These are phyloP conservation scores for Ptychobarbus kaznakovi DNA, from an alignment of 2,797 vertebrate species.

Conservation along the genomic window DNA sequence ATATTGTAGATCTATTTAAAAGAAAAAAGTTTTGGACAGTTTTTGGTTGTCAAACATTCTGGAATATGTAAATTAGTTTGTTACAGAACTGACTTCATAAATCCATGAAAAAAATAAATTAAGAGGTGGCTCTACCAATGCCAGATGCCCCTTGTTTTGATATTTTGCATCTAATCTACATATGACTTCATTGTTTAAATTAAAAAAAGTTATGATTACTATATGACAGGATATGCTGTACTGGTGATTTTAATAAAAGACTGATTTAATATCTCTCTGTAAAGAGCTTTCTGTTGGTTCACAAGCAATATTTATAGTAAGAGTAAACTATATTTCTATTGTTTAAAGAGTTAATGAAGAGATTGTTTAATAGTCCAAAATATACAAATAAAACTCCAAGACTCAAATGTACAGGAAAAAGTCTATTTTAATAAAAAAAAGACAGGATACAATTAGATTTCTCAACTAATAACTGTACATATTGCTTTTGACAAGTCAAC, in stretches of 20 bases:
- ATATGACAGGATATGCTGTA: neutral
- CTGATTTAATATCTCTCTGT: neutral
- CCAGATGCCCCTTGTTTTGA: neutral
- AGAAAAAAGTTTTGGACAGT: neutral
- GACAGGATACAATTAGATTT: constrained; percentile 21
- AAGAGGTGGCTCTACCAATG: neutral
- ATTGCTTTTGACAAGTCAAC: constrained; percentile 41
- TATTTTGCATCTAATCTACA: neutral
- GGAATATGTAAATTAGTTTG: neutral
- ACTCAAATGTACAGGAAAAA: neutral
- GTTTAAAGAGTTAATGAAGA: neutral
- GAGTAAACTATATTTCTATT: neutral
- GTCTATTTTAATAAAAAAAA: constrained; percentile 53
- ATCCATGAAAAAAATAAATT: neutral
- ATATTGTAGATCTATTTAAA: neutral
- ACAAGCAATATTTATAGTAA: neutral
- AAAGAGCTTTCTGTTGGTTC: neutral
- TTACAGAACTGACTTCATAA: neutral
- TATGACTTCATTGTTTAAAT: neutral
- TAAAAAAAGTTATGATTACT: neutral
- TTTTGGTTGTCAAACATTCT: neutral
- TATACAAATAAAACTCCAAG: neutral
- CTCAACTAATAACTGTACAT: constrained; percentile 50
- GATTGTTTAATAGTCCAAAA: neutral
- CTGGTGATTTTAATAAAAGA: neutral